Evolutionary conservation across 2,113 vertebrate species (phyloP), one percentile per base, ranked within the genome.

Genomic region (Zosterops pallidus): DNA sequence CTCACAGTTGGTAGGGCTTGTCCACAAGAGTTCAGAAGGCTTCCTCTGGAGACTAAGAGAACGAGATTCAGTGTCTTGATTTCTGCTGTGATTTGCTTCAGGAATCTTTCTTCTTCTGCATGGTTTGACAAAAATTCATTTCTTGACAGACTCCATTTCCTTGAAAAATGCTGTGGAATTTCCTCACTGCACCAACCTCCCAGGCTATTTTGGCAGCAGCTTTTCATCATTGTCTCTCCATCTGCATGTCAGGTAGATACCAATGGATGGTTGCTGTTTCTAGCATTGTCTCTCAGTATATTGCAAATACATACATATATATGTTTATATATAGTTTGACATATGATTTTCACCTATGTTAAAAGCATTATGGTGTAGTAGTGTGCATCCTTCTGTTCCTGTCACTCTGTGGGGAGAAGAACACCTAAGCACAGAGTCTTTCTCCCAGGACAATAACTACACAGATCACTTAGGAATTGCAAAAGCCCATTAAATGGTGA

Each of bases 191-290:
- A 46, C 81, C 96, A 35, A 12, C 16, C 14, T 55, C 68, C 39
- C 81, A 59, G 46, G 50, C 69, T 77, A 84, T 98, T 31, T 92
- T 98, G 87, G 92, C 98, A 86, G 96, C 55, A 96, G 96, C 81
- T 98, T 97, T 92, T 98, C 83, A 83, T 97, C 92, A 89, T 79
- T 98, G 23, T 98, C 98, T 94, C 95, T 98, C 35, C 95, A 97
- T 17, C 93, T 92, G 56, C 95, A 96, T 41, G 25, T 93, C 96
- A 97, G 95, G 97, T 97, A 86, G 64, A 29, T 65, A 41, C 8
- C 0, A 70, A 39, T 9, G 5, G 2, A 41, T 42, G 33, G 5
- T 42, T 56, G 62, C 49, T 37, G 19, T 68, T 83, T 92, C 67
- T 76, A 56, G 64, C 56, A 26, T 57, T 86, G 63, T 60, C 68